Conservation (phyloP, 2,113 vertebrate species). For the human (Homo sapiens) region DNA sequence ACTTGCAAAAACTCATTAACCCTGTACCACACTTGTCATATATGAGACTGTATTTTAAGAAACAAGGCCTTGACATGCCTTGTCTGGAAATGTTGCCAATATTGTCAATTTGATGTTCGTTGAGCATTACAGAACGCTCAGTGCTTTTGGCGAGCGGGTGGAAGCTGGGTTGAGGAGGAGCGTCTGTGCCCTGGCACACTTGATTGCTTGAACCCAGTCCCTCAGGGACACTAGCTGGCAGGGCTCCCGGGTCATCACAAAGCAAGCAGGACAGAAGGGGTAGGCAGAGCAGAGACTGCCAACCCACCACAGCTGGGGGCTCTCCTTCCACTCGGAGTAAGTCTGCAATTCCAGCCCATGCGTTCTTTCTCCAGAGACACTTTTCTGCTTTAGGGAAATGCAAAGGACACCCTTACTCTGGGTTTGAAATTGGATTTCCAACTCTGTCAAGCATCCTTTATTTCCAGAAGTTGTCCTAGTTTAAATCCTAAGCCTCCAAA, state of each 20-base stretch:
- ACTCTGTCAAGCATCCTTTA: background rate
- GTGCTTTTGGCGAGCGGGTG: background rate
- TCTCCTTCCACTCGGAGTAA: background rate
- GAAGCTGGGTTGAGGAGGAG: background rate
- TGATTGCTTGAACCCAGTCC: background rate
- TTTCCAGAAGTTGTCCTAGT: background rate
- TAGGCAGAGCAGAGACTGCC: background rate
- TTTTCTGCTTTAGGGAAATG: background rate
- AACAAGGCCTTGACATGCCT: background rate
- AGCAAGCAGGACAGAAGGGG: background rate
- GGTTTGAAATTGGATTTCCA: background rate
- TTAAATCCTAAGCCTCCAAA: background rate
- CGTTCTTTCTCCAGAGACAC: background rate
- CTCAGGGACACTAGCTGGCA: background rate
- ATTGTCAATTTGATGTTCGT: background rate
- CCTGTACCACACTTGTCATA: background rate
- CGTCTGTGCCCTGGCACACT: background rate
- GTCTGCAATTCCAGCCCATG: background rate
- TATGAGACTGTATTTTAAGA: conserved; percentile 17
- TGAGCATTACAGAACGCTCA: background rate
- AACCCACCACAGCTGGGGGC: background rate
- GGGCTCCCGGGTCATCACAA: background rate
- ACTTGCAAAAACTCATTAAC: background rate
- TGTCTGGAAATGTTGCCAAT: background rate
- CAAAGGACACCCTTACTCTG: background rate